Conservation (phyloP, 2,888 invertebrate genomes). For the Melangyna quadrimaculata region DNA sequence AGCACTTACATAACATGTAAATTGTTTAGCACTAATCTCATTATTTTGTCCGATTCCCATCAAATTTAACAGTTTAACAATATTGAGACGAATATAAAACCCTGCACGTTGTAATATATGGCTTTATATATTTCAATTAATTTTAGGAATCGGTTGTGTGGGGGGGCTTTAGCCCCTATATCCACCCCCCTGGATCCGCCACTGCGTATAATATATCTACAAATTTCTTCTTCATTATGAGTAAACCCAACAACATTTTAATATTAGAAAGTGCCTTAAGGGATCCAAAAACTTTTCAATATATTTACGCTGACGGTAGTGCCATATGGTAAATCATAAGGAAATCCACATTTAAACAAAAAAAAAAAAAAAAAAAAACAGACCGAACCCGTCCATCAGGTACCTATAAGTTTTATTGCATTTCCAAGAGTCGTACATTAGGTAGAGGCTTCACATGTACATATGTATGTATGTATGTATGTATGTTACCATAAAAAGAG, state of each 20-base stretch:
- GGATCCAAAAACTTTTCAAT: conserved; percentile 29
- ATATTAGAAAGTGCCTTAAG: conserved; percentile 43
- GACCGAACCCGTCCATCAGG: conserved; percentile 21
- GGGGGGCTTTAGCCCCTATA: too few relatives aligned
- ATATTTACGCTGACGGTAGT: conserved; percentile 28
- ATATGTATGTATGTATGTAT: background rate
- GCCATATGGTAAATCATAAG: conserved; percentile 39
- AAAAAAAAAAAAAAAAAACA: background rate
- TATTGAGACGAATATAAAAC: too few relatives aligned
- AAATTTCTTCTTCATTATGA: background rate
- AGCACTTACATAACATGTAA: too few relatives aligned
- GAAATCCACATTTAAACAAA: conserved; percentile 21
- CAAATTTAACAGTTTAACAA: too few relatives aligned
- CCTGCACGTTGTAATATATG: too few relatives aligned
- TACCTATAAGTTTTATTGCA: conserved; percentile 57
- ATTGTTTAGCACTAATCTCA: too few relatives aligned
- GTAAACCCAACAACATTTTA: conserved; percentile 20
- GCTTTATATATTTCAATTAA: too few relatives aligned
- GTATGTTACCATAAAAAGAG: background rate
- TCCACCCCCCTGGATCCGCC: too few relatives aligned
- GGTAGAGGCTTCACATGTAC: background rate
- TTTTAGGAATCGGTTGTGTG: too few relatives aligned
- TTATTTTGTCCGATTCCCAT: too few relatives aligned
- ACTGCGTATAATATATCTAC: too few relatives aligned
- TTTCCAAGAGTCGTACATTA: conserved; percentile 26